Base-by-base conservation (phyloP, 2,113 vertebrate genomes). In the Phrynocephalus versicolor region DNA sequence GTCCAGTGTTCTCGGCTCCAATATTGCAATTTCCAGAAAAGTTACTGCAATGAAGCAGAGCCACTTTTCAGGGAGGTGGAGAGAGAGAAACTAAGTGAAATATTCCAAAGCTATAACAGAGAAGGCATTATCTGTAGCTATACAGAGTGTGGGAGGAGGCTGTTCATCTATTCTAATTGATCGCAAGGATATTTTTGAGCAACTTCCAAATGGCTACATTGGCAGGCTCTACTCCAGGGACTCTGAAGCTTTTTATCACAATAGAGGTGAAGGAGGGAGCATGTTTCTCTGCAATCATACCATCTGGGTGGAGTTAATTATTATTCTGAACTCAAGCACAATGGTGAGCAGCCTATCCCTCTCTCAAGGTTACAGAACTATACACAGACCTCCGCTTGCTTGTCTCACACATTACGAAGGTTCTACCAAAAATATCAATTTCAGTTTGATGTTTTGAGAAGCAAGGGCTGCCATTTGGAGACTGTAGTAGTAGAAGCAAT, bases 241-340 rank as follows among this genome's bases (percentile, higher is more conserved):
- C 76, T 41, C 39, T 18, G 30, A 25, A 51, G n/a, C 33, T 30
- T 45, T 57, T 45, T 57, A 79, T 27, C 69, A 62, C 69, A 21
- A 77, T 37, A 57, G 45, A 37, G 45, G 62, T 30, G 65, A 82
- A 58, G 33, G 37, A 51, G 33, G 45, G 8, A 82, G 57, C 41
- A 14, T 57, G 39, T 18, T 14, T 19, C 76, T 25, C 21, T 33
- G 37, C 67, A 85, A 79, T 30, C 37, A 80, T 33, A 33, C 67
- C 67, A 80, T 73, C 76, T 80, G 67, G 76, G 72, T 85, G 77
- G 21, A 73, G 84, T 64, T 85, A 35, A 35, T 79, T 80, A 51
- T 69, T 64, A 73, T 67, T 77, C 73, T 77, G 23, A 84, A 77
- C 39, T 69, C n/a, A 84, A 55, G 55, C 45, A 74, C 58, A 74